Percentiles rank a stretch among this genome's conserved stretches.
These are phyloP conservation scores for Perodicticus potto DNA, from an alignment of 2,797 vertebrate genomes.

Conservation along the genomic window DNA sequence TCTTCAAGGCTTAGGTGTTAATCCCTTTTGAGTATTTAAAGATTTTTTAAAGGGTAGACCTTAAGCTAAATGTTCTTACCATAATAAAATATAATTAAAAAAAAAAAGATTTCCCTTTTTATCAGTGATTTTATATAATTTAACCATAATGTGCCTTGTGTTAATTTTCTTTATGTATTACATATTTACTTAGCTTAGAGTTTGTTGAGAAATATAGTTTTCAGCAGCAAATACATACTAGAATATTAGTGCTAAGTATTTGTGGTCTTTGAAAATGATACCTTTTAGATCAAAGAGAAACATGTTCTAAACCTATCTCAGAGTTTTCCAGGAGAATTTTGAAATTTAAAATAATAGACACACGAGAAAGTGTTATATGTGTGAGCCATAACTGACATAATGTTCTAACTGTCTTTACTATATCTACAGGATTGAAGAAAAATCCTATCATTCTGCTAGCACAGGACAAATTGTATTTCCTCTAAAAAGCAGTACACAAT, in stretches of 20 bases:
- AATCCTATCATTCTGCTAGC: background rate
- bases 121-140: background rate
- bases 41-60: background rate
- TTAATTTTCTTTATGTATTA: background rate
- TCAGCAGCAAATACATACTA: slow-evolving; percentile 37
- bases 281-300: background rate
- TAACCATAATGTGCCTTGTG: background rate
- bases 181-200: background rate
- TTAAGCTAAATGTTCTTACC: background rate
- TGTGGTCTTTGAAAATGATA: background rate
- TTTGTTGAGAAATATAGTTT: background rate
- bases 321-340: background rate
- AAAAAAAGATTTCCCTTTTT: background rate
- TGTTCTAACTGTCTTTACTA: slow-evolving; percentile 22
- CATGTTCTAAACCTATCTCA: background rate
- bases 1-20: background rate
- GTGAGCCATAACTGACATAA: background rate
- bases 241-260: slow-evolving; percentile 28
- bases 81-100: background rate
- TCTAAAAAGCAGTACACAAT: background rate
- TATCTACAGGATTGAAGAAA: background rate
- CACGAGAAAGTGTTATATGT: background rate
- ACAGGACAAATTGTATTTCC: background rate
- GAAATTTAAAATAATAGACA: slow-evolving; percentile 49
- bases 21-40: background rate